These are phyloP conservation scores for Trichopria drosophilae DNA, from an alignment of 2,888 invertebrate genomes.

Conservation along the genomic window DNA sequence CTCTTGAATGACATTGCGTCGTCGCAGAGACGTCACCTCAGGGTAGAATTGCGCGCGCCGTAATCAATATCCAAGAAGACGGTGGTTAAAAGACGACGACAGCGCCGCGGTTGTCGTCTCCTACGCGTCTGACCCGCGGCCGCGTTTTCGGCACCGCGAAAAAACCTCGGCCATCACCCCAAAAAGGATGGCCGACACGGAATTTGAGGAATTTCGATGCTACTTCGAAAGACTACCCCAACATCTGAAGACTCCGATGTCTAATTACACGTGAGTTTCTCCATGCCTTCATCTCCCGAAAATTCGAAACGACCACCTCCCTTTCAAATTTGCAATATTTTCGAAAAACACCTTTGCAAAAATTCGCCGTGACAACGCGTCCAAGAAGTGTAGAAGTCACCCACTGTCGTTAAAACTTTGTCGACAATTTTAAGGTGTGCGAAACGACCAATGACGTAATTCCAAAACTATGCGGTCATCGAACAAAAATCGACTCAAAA, in stretches of 20 bases:
- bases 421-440: no score
- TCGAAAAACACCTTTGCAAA: no score
- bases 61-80: conserved; percentile 50
- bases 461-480: no score
- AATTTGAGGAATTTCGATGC: conserved; percentile 90
- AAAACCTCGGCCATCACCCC: conserved; percentile 17
- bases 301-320: conserved; percentile 4
- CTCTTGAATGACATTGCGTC: conserved; percentile 21
- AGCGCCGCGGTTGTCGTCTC: conserved; percentile 37
- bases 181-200: conserved; percentile 80
- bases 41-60: conserved; percentile 42
- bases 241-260: conserved; percentile 76
- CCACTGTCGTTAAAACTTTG: no score
- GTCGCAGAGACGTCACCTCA: conserved; percentile 36
- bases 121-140: conserved; percentile 33
- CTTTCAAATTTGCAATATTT: no score
- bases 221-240: conserved; percentile 81
- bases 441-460: no score
- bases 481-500: no score
- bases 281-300: background rate
- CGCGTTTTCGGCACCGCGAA: conserved; percentile 30
- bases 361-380: background rate
- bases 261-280: conserved; percentile 85
- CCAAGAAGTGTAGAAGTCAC: background rate
- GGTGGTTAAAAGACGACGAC: conserved; percentile 39